Base-by-base conservation (phyloP, 2,797 vertebrate species). In the Merluccius polli region DNA sequence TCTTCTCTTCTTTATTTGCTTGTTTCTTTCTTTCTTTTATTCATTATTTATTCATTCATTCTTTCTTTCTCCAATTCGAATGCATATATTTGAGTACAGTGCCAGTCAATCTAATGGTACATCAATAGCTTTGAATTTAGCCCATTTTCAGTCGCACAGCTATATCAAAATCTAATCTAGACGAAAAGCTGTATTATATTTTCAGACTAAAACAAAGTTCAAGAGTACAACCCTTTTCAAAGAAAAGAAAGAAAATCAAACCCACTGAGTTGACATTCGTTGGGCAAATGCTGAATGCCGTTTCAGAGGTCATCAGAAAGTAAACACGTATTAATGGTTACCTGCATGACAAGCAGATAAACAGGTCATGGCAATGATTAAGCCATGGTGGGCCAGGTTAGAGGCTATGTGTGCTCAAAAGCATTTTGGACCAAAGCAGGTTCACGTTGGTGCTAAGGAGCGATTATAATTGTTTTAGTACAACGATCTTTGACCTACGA, bases 261-360 rank as follows among this genome's bases (percentile, higher is more conserved):
- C 82, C 82, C 83, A 88, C 87, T 93, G 86, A 78, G 87, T 93
- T 95, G 95, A 95, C 94, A 95, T 96, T 96, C 93, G 90, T 89
- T 87, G 92, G 92, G 92, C 94, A 93, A 94, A 94, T 94, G 93
- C 91, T 89, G 92, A 90, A 87, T 89, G 94, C 91, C 84, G 89
- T 93, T 95, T 95, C 93, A 95, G 94, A 98, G 96, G 96, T 97
- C 97, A 97, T 94, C 94, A 91, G 92, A 94, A 95, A 95, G 95
- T 95, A 98, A 99, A 98, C 95, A 98, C 93, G 94, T 96, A 98
- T 98, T 99, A 98, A 99, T 99, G 96, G 95, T 98, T 98, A 98
- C 96, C 97, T 90, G 94, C 93, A 92, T 95, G 94, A 94, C 94
- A 94, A 94, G 94, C 93, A 95, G 96, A 96, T 95, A 97, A 97